A percentile compares a stretch with the other conserved stretches of the same genome.
Evolutionary conservation across 2,888 invertebrate genomes (phyloP).

Genomic region (Cephus sareptanus): DNA sequence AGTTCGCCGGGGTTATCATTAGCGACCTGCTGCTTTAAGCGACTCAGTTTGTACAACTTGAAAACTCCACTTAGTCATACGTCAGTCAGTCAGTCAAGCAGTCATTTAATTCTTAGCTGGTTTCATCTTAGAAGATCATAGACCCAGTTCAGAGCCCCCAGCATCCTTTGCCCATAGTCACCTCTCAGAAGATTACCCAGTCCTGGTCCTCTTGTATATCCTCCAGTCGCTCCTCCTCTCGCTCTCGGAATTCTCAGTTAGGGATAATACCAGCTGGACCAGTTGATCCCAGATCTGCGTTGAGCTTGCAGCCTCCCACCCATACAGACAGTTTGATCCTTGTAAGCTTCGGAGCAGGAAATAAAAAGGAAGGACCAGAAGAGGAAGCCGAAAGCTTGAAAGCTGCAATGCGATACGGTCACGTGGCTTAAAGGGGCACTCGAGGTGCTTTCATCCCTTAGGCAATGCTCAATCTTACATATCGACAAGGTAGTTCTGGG

Average conservation of each 20-base stretch:
- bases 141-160: neutral
- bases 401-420: constrained; percentile 2
- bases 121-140: neutral
- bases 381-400: neutral
- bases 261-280: neutral
- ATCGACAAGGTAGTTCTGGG: constrained; percentile 3
- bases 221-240: neutral
- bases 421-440: neutral
- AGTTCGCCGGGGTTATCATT: constrained; percentile 42
- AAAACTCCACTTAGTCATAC: constrained; percentile 31
- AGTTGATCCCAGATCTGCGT: neutral
- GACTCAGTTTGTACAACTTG: constrained; percentile 32
- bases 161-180: neutral
- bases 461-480: constrained; percentile 40
- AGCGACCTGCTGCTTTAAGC: constrained; percentile 43
- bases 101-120: neutral
- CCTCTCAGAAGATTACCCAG: neutral
- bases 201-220: neutral
- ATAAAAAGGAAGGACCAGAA: neutral
- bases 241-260: neutral
- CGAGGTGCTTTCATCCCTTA: constrained; percentile 12
- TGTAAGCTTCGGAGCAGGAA: neutral
- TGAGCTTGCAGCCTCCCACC: neutral
- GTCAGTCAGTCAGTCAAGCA: constrained; percentile 15
- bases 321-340: neutral